Percentiles rank a stretch among this genome's conserved stretches.
These are phyloP conservation scores for Amphiprion clarkii DNA, from an alignment of 2,797 vertebrate species.

Conservation along the genomic window DNA sequence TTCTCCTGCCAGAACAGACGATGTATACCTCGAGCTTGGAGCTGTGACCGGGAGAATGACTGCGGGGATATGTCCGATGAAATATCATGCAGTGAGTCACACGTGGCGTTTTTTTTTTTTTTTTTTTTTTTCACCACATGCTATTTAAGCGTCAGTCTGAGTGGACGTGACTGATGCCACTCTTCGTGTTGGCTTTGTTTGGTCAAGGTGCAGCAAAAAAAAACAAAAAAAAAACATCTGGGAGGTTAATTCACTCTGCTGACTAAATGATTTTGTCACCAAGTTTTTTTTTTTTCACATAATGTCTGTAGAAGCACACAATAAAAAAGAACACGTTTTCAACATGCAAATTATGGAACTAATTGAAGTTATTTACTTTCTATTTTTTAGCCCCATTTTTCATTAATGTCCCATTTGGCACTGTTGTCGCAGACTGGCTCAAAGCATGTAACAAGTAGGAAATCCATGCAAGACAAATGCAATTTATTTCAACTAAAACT, in stretches of 20 bases:
- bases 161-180: neutral
- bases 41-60: conserved; percentile 96
- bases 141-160: conserved; percentile 34
- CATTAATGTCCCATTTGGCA: neutral
- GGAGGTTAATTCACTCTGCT: neutral
- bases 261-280: conserved; percentile 19
- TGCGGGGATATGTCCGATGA: conserved; percentile 96
- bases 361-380: neutral
- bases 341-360: neutral
- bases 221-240: neutral
- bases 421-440: neutral
- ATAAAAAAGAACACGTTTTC: neutral
- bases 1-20: conserved; percentile 95
- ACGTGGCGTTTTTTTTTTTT: neutral
- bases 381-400: neutral
- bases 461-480: neutral
- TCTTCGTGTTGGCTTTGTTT: conserved; percentile 20
- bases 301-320: conserved; percentile 1
- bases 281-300: neutral
- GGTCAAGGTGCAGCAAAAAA: conserved; percentile 8
- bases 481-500: neutral
- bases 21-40: conserved; percentile 93
- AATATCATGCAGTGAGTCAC: conserved; percentile 91
- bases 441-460: neutral
- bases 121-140: neutral